Percentiles rank a stretch among this genome's conserved stretches.
Evolutionary conservation across 2,797 vertebrate genomes (phyloP).

Genomic region (Thaleichthys pacificus): DNA sequence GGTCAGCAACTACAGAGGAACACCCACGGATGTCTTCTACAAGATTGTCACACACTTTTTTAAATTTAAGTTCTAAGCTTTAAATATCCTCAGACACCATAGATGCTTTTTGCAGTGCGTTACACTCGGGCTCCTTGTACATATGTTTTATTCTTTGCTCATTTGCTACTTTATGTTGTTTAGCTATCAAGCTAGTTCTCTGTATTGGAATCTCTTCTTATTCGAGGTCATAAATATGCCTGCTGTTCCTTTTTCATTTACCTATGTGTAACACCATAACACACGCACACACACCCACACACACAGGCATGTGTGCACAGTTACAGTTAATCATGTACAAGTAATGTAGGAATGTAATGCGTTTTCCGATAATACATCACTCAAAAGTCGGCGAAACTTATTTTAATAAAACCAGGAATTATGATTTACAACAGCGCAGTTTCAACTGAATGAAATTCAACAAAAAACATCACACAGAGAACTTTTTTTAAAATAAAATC

Average conservation of each 20-base stretch:
- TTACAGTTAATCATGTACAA: neutral
- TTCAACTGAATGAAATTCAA: neutral
- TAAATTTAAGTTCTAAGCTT: too few relatives aligned
- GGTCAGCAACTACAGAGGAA: neutral
- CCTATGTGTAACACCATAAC: too few relatives aligned
- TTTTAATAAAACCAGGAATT: conserved; percentile 7
- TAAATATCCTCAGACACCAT: too few relatives aligned
- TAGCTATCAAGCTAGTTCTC: too few relatives aligned
- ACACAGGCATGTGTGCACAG: too few relatives aligned
- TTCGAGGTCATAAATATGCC: too few relatives aligned
- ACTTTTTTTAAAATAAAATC: neutral
- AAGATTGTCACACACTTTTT: neutral
- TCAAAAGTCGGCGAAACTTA: neutral
- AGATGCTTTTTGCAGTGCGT: neutral
- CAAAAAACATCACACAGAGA: neutral
- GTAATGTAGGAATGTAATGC: neutral
- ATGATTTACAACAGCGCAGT: conserved; percentile 3
- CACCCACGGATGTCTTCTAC: too few relatives aligned
- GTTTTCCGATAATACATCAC: neutral
- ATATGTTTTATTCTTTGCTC: neutral
- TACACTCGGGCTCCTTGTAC: neutral
- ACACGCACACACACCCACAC: too few relatives aligned
- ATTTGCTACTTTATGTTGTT: too few relatives aligned
- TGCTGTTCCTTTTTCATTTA: too few relatives aligned
- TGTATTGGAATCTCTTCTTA: too few relatives aligned